A percentile compares a stretch with the other conserved stretches of the same genome.
Evolutionary conservation across 1,140 invertebrate species (phyloP).

Genomic region (Drosophila dunni): DNA sequence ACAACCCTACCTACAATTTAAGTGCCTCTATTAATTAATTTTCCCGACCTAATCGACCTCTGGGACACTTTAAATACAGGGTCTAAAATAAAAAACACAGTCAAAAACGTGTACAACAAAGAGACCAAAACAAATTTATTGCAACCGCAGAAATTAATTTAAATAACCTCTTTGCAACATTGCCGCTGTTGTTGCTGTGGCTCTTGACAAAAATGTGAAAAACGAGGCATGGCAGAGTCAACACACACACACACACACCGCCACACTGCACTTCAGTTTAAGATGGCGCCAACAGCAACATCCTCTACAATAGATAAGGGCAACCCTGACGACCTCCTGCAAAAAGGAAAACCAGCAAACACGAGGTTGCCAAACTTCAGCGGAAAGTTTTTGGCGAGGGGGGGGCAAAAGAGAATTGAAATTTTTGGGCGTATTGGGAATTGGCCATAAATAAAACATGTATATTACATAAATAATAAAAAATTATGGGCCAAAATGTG

Average conservation of each 20-base stretch:
- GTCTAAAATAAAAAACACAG: constrained; percentile 11
- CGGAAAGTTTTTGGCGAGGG: constrained; percentile 14
- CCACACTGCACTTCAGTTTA: not conserved
- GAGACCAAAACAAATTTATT: constrained; percentile 62
- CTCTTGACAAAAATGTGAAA: constrained; percentile 57
- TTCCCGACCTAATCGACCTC: no score
- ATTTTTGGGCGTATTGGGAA: constrained; percentile 37
- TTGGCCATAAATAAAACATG: constrained; percentile 66
- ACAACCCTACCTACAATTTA: not conserved
- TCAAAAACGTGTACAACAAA: constrained; percentile 25
- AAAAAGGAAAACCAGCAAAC: not conserved
- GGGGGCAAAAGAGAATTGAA: not conserved
- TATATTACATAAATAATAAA: constrained; percentile 73
- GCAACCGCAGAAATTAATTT: constrained; percentile 75
- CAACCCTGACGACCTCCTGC: not conserved
- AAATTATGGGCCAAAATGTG: constrained; percentile 60
- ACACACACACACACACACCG: constrained; percentile 5
- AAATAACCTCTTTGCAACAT: constrained; percentile 64
- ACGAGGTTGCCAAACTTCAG: constrained; percentile 11
- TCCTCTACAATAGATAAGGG: constrained; percentile 30
- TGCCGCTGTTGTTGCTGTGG: constrained; percentile 29
- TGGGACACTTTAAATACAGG: no score
- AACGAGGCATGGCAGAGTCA: constrained; percentile 31
- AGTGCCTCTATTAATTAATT: no score
- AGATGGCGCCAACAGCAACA: constrained; percentile 4